Evolutionary conservation across 1,140 invertebrate genomes (phyloP).

Genomic region (Sarcophaga bullata): DNA sequence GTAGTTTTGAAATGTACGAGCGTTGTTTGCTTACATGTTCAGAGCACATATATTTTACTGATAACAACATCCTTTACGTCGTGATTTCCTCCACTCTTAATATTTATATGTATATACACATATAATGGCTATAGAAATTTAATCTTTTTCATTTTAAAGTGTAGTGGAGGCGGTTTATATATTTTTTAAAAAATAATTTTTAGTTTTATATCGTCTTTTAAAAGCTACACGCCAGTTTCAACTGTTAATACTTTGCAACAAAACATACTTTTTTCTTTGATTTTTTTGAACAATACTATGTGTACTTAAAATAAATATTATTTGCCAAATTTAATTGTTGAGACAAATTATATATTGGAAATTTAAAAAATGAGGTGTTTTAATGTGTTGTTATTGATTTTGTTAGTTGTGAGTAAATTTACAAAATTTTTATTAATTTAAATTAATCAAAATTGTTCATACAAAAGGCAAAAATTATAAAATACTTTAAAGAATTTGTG

Average conservation of each 20-base stretch:
- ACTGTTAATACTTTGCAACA: neutral
- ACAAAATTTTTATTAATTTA: neutral
- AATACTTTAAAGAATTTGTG: too few species aligned
- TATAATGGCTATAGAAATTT: constrained; percentile 8
- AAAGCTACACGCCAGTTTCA: neutral
- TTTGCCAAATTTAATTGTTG: neutral
- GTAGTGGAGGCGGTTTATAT: constrained; percentile 14
- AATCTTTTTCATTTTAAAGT: constrained; percentile 5
- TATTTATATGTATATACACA: neutral
- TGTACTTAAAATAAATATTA: neutral
- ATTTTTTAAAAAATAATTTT: constrained; percentile 24
- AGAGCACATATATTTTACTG: constrained; percentile 17
- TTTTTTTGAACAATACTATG: constrained; percentile 1
- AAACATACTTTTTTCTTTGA: neutral
- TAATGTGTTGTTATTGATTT: constrained; percentile 11
- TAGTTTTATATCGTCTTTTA: constrained; percentile 38
- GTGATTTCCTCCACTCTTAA: constrained; percentile 30
- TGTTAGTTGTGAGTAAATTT: constrained; percentile 40
- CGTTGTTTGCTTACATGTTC: neutral
- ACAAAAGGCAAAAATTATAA: neutral
- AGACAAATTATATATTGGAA: constrained; percentile 10
- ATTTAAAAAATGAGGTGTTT: constrained; percentile 38
- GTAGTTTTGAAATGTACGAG: constrained; percentile 6
- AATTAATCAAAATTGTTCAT: neutral
- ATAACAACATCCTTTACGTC: constrained; percentile 43